These are phyloP conservation scores for Actinernus sp. DNA, from an alignment of 92 coral and sea anemone genomes.

Conservation along the genomic window DNA sequence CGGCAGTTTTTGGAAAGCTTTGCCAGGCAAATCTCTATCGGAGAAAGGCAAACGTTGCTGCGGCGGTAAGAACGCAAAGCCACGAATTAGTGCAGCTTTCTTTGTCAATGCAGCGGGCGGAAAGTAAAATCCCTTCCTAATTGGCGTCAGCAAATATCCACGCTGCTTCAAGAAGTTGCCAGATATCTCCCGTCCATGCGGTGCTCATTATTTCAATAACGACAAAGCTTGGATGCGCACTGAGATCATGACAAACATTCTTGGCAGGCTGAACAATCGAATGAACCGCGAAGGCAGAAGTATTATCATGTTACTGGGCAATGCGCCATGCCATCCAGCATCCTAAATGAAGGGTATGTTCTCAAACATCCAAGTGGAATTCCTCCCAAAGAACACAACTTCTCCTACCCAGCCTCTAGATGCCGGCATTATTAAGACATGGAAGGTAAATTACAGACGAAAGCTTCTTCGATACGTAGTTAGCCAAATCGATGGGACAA, in stretches of 20 bases:
- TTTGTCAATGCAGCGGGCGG: conserved; percentile 16
- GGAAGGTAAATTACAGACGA: neutral
- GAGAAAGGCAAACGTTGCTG: conserved; percentile 33
- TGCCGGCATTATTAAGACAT: neutral
- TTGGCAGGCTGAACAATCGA: conserved; percentile 15
- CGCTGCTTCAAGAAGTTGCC: conserved; percentile 11
- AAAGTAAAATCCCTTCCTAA: conserved; percentile 40
- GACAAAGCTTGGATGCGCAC: conserved; percentile 48
- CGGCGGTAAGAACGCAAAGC: conserved; percentile 56
- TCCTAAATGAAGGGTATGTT: too few relatives aligned
- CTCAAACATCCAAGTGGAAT: too few relatives aligned
- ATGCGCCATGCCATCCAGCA: too few relatives aligned
- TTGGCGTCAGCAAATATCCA: conserved; percentile 36
- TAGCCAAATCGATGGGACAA: neutral
- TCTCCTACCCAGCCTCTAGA: neutral
- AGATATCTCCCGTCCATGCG: too few relatives aligned
- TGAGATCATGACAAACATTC: conserved; percentile 32
- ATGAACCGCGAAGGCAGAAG: too few relatives aligned
- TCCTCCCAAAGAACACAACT: too few relatives aligned
- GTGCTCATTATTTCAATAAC: too few relatives aligned
- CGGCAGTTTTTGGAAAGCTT: conserved; percentile 26
- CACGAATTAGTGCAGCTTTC: conserved; percentile 31
- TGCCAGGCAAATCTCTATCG: conserved; percentile 36
- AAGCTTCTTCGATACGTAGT: neutral
- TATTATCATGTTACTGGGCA: too few relatives aligned